Conservation (phyloP, 2,113 vertebrate genomes). For the Petaurus breviceps region DNA sequence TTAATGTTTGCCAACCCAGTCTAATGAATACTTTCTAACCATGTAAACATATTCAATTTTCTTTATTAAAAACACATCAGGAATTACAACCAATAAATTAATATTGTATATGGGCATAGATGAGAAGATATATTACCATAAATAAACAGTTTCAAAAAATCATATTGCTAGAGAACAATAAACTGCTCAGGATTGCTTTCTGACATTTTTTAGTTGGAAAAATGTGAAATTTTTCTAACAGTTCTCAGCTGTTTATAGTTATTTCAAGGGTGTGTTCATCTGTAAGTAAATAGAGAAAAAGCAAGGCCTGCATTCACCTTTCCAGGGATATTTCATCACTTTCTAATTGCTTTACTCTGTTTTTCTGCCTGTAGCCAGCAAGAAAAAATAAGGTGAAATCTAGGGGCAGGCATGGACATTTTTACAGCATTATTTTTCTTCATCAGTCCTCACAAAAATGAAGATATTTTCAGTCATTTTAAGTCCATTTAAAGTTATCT, state of each 20-base stretch:
- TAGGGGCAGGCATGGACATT: constrained; percentile 26
- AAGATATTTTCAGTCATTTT: constrained; percentile 26
- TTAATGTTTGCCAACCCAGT: constrained; percentile 1
- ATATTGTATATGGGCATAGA: constrained; percentile 50
- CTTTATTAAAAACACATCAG: constrained; percentile 60
- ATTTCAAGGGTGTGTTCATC: constrained; percentile 60
- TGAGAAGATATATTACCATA: constrained; percentile 43
- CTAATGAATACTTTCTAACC: background rate
- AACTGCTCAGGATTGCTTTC: constrained; percentile 62
- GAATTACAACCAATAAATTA: constrained; percentile 35
- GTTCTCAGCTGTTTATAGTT: constrained; percentile 66
- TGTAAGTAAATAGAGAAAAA: constrained; percentile 68
- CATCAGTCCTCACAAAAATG: constrained; percentile 12
- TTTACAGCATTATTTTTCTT: constrained; percentile 54
- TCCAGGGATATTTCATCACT: constrained; percentile 64
- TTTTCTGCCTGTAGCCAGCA: constrained; percentile 56
- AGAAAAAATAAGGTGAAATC: constrained; percentile 36
- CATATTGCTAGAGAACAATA: constrained; percentile 64
- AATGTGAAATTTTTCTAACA: constrained; percentile 69
- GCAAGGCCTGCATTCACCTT: constrained; percentile 64
- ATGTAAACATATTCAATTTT: constrained; percentile 28
- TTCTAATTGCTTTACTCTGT: constrained; percentile 57
- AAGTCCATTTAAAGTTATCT: background rate
- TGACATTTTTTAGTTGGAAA: constrained; percentile 67
- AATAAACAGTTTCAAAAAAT: background rate